These are phyloP conservation scores for Acanthaster planci DNA, from an alignment of 35 echinoderm and acorn worm genomes.

Conservation along the genomic window DNA sequence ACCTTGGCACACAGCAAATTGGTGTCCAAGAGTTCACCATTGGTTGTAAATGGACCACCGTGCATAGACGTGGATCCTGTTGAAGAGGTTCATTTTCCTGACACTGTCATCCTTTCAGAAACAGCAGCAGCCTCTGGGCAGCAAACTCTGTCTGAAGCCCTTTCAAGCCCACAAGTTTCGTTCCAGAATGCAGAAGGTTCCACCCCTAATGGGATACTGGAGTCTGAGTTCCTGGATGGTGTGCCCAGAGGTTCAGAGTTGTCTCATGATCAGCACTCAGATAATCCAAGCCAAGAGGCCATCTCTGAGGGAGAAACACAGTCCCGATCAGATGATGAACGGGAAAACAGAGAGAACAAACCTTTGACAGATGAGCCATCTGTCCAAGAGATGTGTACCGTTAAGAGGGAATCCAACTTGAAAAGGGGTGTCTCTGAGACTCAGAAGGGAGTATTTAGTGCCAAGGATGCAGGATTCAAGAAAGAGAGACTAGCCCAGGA, in stretches of 20 bases:
- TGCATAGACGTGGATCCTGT: neutral
- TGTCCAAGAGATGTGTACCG: neutral
- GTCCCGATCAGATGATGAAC: neutral
- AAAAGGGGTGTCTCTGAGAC: neutral
- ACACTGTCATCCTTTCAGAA: neutral
- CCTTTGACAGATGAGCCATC: conserved; percentile 1
- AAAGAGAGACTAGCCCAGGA: neutral
- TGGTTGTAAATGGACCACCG: neutral
- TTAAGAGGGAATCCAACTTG: neutral
- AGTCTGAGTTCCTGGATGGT: neutral
- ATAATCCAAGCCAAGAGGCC: neutral
- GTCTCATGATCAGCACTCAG: neutral
- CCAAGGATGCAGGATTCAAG: conserved; percentile 1
- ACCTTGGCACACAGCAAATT: too few relatives aligned
- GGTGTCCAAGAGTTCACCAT: neutral
- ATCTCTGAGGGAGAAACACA: neutral
- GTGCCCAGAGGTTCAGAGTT: neutral
- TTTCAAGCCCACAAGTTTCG: neutral
- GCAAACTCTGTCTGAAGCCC: neutral
- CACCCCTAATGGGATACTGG: neutral
- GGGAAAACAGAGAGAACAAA: conserved; percentile 10
- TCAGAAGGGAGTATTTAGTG: neutral
- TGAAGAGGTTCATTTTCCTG: neutral
- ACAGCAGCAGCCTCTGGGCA: neutral
- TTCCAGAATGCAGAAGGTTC: neutral